Conservation (phyloP, 2,888 invertebrate genomes). For the Diarsia rubi region DNA sequence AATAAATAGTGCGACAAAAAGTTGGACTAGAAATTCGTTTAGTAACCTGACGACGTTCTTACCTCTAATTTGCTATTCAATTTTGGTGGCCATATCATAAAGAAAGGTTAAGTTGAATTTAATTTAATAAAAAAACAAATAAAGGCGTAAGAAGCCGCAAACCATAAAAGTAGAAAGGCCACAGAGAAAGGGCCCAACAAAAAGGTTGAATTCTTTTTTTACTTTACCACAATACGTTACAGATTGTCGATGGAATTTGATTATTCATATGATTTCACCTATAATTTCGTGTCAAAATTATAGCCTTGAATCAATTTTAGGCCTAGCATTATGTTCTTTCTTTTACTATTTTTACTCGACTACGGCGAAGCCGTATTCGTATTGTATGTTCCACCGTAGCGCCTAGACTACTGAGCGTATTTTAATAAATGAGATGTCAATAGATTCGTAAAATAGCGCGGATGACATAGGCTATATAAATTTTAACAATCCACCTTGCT, state of each 20-base stretch:
- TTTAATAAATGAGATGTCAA: no score
- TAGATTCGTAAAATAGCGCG: no score
- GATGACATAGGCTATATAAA: no score
- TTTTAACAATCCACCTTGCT: no score
- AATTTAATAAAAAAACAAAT: constrained; percentile 61
- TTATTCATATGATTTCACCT: constrained; percentile 81
- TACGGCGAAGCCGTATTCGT: no score
- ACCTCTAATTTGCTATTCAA: constrained; percentile 30
- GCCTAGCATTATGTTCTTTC: constrained; percentile 55
- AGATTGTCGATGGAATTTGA: constrained; percentile 74
- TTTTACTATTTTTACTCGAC: constrained; percentile 51
- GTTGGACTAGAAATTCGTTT: constrained; percentile 34
- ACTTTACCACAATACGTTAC: constrained; percentile 79
- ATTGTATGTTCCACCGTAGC: no score
- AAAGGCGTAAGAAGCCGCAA: constrained; percentile 64
- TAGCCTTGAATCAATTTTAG: constrained; percentile 72
- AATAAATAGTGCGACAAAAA: constrained; percentile 49
- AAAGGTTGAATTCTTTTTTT: constrained; percentile 71
- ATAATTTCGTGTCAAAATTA: constrained; percentile 80
- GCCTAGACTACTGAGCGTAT: no score
- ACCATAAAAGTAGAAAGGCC: constrained; percentile 80
- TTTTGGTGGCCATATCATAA: constrained; percentile 11
- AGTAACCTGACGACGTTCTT: constrained; percentile 32
- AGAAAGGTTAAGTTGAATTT: constrained; percentile 28
- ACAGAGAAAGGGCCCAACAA: constrained; percentile 79